Conservation (phyloP, 2,888 invertebrate genomes). For the Cyclophora albipunctata region DNA sequence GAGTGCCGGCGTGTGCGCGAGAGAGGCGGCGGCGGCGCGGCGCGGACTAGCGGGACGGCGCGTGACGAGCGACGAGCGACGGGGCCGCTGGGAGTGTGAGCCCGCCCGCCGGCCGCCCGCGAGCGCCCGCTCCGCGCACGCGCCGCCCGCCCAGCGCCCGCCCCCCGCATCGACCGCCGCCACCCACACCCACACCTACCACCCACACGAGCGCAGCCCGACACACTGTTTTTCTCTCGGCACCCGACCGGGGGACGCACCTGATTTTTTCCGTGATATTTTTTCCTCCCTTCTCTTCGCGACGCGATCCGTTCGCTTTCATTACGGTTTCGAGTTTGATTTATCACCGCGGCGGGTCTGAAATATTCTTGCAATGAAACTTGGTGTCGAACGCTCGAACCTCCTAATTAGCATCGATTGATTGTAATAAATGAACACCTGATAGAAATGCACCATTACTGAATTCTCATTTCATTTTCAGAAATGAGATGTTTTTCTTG, state of each 20-base stretch:
- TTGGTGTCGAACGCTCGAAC: constrained; percentile 64
- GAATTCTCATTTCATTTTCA: constrained; percentile 11
- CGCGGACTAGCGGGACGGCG: constrained; percentile 51
- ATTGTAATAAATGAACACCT: constrained; percentile 38
- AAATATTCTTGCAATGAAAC: constrained; percentile 70
- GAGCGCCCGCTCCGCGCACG: constrained; percentile 51
- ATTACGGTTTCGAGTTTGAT: constrained; percentile 76
- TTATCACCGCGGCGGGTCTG: constrained; percentile 71
- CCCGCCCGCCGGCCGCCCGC: constrained; percentile 55
- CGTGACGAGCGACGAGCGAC: constrained; percentile 41
- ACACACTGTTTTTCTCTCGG: constrained; percentile 71
- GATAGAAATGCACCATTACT: constrained; percentile 17
- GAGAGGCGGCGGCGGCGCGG: constrained; percentile 56
- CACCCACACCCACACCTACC: constrained; percentile 50
- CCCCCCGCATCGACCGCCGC: constrained; percentile 62
- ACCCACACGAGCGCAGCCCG: constrained; percentile 34
- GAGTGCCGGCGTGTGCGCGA: constrained; percentile 64
- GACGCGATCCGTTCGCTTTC: constrained; percentile 76
- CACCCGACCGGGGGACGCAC: constrained; percentile 73
- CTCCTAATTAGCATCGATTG: constrained; percentile 70
- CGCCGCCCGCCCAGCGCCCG: constrained; percentile 58
- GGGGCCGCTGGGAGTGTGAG: constrained; percentile 46
- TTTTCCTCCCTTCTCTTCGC: constrained; percentile 73
- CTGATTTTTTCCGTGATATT: constrained; percentile 76
- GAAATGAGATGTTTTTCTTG: neutral